These are phyloP conservation scores for Helicorthomorpha holstii DNA, from an alignment of 1,140 invertebrate species.

Conservation along the genomic window DNA sequence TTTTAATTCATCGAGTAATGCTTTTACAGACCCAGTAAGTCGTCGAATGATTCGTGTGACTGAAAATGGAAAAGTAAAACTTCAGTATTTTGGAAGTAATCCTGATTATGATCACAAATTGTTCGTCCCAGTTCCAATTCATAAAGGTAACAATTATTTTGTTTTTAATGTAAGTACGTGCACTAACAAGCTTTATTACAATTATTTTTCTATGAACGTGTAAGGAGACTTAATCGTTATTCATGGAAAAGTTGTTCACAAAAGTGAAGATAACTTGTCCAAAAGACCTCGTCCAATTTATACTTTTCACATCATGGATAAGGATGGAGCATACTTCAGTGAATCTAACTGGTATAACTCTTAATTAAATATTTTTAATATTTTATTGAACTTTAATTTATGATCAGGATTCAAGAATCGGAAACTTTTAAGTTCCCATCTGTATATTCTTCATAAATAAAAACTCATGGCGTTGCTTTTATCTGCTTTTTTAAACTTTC, in stretches of 20 bases:
- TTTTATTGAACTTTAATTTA: constrained; percentile 1
- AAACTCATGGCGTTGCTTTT: background rate
- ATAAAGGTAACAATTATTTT: background rate
- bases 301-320: constrained; percentile 86
- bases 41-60: background rate
- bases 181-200: constrained; percentile 37
- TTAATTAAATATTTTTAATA: background rate
- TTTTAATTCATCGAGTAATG: background rate
- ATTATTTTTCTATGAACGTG: background rate
- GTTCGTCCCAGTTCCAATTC: background rate
- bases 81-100: background rate
- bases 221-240: constrained; percentile 42
- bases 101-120: background rate
- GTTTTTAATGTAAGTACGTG: constrained; percentile 32
- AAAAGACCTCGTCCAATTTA: constrained; percentile 74
- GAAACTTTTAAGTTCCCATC: background rate
- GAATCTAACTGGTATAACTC: constrained; percentile 55
- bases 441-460: background rate
- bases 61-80: background rate
- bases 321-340: constrained; percentile 50
- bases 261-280: constrained; percentile 71
- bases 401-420: background rate
- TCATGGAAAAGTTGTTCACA: constrained; percentile 84
- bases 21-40: background rate
- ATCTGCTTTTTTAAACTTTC: no score